Evolutionary conservation across 1,140 invertebrate genomes (phyloP), one percentile per base, ranked within the genome.

Genomic region (Drosophila novamexicana): DNA sequence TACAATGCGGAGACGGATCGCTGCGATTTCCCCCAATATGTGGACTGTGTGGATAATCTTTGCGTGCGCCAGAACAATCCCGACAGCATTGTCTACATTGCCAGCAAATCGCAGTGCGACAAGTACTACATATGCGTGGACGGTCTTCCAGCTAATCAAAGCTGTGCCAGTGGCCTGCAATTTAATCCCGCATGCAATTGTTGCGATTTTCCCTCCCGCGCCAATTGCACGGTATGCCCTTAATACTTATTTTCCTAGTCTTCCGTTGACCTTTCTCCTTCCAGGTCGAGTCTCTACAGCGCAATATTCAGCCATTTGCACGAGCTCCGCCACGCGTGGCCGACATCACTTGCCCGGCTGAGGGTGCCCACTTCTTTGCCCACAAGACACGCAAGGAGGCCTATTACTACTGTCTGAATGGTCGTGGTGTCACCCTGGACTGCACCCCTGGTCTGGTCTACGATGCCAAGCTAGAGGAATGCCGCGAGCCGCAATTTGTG

Each of bases 41-140:
- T 91, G 6, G 90, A 91, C 66, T 91, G 90, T 50, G 83, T 79
- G 29, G 83, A 90, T 8, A 91, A 91, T 42, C 50, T 91, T 9
- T 91, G 90, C 32, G 64, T 75, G 16, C 65, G 75, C 6, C 52
- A 82, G 36, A 91, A 90, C 68, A 58, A 91, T 45, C 64, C 77
- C 14, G 32, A 49, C 0, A 52, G 70, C 40, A 91, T 91, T 52
- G 82, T 81, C 1, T 91, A 69, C 50, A 50, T 91, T 18, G 12
- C 73, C 52, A 91, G 90, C 67, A 90, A 91, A 32, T 62, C 90
- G 0, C 29, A 37, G 6, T 91, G 90, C 29, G 70, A 69, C 44
- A 91, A 89, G 44, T 91, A 90, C 58, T 91, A 71, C 52, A 47
- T 91, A 0, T 91, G 90, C 34, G 56, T 86, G 18, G 68, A 90